Evolutionary conservation across 30 jellyfish, hydroid and myxozoan genomes (phyloP).

Genomic region (Morbakka virulenta): DNA sequence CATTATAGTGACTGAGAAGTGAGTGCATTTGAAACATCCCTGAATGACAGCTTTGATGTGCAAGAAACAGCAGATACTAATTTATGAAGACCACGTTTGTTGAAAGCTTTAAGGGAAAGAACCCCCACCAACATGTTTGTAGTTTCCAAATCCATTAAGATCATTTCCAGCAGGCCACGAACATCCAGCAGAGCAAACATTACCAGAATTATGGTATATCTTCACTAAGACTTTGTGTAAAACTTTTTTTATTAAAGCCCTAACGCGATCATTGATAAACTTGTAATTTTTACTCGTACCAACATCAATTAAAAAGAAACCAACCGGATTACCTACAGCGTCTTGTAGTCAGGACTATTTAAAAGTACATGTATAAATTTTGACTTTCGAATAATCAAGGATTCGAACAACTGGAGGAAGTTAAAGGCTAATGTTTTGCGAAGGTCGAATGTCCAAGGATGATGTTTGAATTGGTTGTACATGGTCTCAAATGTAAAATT

Average conservation of each 20-base stretch:
- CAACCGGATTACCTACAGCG: not conserved
- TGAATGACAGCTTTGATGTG: not conserved
- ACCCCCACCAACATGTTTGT: not conserved
- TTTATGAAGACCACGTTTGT: not conserved
- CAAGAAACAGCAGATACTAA: not conserved
- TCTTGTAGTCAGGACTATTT: not conserved
- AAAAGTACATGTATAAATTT: not conserved
- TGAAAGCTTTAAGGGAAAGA: not conserved
- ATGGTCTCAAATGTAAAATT: no score
- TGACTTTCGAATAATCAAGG: not conserved
- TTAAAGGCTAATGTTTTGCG: no score
- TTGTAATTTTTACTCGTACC: not conserved
- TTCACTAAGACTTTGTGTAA: not conserved
- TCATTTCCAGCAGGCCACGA: not conserved
- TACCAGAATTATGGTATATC: not conserved
- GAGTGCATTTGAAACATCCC: not conserved
- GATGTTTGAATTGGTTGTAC: no score
- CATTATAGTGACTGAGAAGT: no score
- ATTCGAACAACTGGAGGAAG: no score
- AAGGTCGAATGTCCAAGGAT: no score
- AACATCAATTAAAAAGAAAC: not conserved
- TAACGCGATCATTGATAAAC: not conserved
- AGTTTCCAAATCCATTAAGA: not conserved
- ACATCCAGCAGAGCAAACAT: constrained; percentile 3
- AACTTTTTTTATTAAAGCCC: not conserved